Evolutionary conservation across 2,797 vertebrate species (phyloP).

Genomic region (Mus caroli): DNA sequence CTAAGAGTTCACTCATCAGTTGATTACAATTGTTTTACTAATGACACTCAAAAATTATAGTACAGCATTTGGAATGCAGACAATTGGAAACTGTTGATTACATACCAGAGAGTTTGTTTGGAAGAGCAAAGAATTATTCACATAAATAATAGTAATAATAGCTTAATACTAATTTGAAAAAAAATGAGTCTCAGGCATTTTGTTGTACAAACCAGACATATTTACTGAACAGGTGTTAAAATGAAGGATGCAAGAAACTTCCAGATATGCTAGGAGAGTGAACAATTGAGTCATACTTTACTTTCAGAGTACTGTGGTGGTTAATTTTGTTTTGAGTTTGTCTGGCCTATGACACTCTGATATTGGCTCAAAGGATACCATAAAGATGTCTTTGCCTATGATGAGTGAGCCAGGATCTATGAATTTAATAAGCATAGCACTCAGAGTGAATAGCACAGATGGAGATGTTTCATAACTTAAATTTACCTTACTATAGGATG

Average conservation of each 20-base stretch:
- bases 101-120: neutral
- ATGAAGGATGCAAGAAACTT: neutral
- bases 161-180: neutral
- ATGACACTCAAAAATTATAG: neutral
- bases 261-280: neutral
- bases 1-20: neutral
- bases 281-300: neutral
- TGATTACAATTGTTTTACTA: constrained; percentile 46
- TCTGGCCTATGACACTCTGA: neutral
- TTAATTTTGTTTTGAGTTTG: neutral
- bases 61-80: neutral
- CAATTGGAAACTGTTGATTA: neutral
- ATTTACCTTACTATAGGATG: neutral
- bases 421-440: neutral
- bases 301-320: neutral
- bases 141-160: neutral
- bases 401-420: neutral
- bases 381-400: neutral
- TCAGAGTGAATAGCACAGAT: neutral
- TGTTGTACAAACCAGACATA: neutral
- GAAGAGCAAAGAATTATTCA: neutral
- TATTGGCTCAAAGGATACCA: neutral
- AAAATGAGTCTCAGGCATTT: neutral
- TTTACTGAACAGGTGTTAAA: neutral
- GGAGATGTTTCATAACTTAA: neutral